Evolutionary conservation across 2,888 invertebrate species (phyloP).

Genomic region (Mongoloraphidia duomilia): DNA sequence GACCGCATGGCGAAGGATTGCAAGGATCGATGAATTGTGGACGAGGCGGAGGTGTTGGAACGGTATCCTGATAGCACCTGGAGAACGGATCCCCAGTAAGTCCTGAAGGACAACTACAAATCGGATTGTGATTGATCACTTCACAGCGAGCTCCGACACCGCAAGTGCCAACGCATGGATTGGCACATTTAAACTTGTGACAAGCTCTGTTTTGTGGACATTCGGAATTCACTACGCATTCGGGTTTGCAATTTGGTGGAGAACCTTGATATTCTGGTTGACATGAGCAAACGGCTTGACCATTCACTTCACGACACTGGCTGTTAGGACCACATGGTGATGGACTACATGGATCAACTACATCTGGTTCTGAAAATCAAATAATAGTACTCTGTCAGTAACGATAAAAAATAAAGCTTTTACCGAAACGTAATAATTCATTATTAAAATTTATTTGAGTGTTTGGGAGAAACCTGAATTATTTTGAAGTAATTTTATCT

Average conservation of each 20-base stretch:
- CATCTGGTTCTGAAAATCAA: not conserved
- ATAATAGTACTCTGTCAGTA: not conserved
- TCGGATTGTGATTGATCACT: conserved; percentile 62
- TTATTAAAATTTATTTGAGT: not conserved
- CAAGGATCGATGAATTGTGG: conserved; percentile 39
- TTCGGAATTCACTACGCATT: conserved; percentile 63
- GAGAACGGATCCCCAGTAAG: conserved; percentile 62
- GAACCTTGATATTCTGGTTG: conserved; percentile 51
- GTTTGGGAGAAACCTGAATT: too few species aligned
- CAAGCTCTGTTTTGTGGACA: conserved; percentile 58
- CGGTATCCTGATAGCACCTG: conserved; percentile 38
- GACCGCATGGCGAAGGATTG: conserved; percentile 44
- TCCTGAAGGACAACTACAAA: conserved; percentile 53
- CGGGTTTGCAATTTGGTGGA: conserved; percentile 62
- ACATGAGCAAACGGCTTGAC: conserved; percentile 62
- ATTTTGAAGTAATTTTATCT: too few species aligned
- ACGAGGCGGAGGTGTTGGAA: conserved; percentile 24
- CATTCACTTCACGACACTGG: conserved; percentile 48
- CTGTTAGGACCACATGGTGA: conserved; percentile 67
- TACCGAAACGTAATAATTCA: not conserved
- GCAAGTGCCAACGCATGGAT: conserved; percentile 63
- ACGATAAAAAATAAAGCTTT: too few species aligned
- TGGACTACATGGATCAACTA: conserved; percentile 47
- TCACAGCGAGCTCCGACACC: conserved; percentile 56
- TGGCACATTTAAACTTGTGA: conserved; percentile 57